A percentile compares a stretch with the other conserved stretches of the same genome.
phyloP scores from a whole-genome alignment of 2,797 vertebrate genomes.

The Masticophis lateralis region DNA sequence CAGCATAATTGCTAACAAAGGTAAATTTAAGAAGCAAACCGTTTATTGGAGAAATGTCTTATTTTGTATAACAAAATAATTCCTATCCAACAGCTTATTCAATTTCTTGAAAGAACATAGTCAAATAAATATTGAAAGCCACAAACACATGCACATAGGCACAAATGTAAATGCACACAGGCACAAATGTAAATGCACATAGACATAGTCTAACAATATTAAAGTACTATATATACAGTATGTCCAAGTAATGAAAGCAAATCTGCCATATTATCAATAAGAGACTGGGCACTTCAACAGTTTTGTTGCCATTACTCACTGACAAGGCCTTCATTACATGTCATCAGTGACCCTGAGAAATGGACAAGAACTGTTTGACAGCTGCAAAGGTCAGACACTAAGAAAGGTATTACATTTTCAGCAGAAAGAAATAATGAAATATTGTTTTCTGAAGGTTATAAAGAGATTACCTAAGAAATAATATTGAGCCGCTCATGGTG shows the following conservation, averaged over 20 bases:
- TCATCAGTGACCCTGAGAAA: constrained; percentile 11
- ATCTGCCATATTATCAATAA: background rate
- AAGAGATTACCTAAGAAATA: constrained; percentile 7
- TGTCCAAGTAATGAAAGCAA: background rate
- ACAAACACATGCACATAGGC: background rate
- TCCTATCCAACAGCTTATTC: background rate
- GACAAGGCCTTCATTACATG: constrained; percentile 1
- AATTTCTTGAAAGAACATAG: background rate
- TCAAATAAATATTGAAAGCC: background rate
- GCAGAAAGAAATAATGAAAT: constrained; percentile 7
- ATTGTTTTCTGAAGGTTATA: background rate
- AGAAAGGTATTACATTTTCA: background rate
- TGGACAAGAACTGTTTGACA: background rate
- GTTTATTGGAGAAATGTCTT: background rate
- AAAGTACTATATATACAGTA: background rate
- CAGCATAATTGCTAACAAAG: background rate
- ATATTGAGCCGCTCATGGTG: background rate
- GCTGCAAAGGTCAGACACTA: constrained; percentile 1
- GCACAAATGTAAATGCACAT: constrained; percentile 1
- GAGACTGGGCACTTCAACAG: background rate
- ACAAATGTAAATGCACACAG: constrained; percentile 4
- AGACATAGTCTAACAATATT: background rate
- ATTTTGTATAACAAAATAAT: background rate
- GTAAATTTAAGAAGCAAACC: background rate
- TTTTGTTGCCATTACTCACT: constrained; percentile 9